phyloP scores from a whole-genome alignment of 1,140 invertebrate species.

The Ceratosolen solmsi region DNA sequence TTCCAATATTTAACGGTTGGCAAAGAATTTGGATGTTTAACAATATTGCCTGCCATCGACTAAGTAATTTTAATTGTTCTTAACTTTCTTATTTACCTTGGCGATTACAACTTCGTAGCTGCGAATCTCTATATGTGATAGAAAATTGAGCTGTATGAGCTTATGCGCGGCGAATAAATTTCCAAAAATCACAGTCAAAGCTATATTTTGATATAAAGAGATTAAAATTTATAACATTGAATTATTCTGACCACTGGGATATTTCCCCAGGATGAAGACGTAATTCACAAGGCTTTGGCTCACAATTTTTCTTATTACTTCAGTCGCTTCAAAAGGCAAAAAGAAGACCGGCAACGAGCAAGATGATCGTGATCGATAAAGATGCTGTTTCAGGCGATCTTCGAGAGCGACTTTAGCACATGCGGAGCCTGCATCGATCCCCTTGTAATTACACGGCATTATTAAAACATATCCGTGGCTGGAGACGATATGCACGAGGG shows the following conservation, averaged over 20 bases:
- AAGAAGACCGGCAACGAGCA: slow-evolving; percentile 5
- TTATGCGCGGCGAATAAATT: not conserved
- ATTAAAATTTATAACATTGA: slow-evolving; percentile 19
- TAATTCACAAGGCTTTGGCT: slow-evolving; percentile 29
- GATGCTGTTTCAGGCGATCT: slow-evolving; percentile 27
- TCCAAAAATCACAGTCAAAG: not conserved
- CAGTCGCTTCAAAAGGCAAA: not conserved
- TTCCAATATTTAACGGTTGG: not conserved
- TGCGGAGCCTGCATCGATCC: slow-evolving; percentile 18
- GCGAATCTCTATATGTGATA: not conserved
- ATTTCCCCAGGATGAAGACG: slow-evolving; percentile 43
- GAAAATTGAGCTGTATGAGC: not conserved
- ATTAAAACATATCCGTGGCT: slow-evolving; percentile 43
- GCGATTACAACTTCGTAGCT: not conserved
- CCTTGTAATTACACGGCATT: slow-evolving; percentile 48
- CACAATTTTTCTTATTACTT: not conserved
- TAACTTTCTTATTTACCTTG: not conserved
- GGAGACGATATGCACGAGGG: slow-evolving; percentile 40
- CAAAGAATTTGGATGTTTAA: not conserved
- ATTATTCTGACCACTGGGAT: slow-evolving; percentile 5
- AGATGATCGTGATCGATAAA: slow-evolving; percentile 51
- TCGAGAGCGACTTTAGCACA: slow-evolving; percentile 29
- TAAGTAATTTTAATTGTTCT: not conserved
- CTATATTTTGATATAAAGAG: slow-evolving; percentile 1
- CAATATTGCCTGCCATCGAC: not conserved